Base-by-base conservation (phyloP, 2,113 vertebrate genomes). In the Neolamprologus fasciatus region DNA sequence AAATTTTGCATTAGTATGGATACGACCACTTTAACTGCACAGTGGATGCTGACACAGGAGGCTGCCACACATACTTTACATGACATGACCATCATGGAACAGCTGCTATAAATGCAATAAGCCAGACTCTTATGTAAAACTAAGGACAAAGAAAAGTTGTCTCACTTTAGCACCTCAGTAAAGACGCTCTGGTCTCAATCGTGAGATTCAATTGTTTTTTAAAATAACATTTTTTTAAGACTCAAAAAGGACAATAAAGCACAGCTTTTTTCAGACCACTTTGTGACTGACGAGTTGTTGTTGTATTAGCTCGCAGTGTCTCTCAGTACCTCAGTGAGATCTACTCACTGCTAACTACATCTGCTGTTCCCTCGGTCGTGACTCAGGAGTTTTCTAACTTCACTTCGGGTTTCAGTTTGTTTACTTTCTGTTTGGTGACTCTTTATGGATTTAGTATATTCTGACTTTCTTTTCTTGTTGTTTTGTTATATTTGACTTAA, bases 401-500 rank as follows among this genome's bases (percentile, higher is more conserved):
- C 61, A 35, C 61, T 66, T 66, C 0, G 6, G 1, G 17, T 66
- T n/a, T 66, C 10, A 2, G 61, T 7, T 63, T 1, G 58, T 63
- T 63, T 63, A 35, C 4, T n/a, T 63, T 35, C 58, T 63, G 58
- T 63, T 63, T 35, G 3, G 58, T 35, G 31, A 35, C 0, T 63
- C 58, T 35, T 35, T 63, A n/a, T 63, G 58, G 58, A 63, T 63
- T n/a, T 35, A 35, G 1, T 63, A 63, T 35, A 35, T n/a, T 63
- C 6, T n/a, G 0, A 63, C 0, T 35, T 66, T 66, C 3, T 35
- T 12, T 66, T 66, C 17, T 12, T 35, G 10, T 12, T n/a, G 6
- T 66, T 66, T 37, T 66, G 31, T 35, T 12, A n/a, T 66, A 35
- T 66, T 66, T n/a, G 61, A 66, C 61, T 66, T 66, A 3, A 1